phyloP scores from a whole-genome alignment of 2,113 vertebrate species.

The Catharus minimus region DNA sequence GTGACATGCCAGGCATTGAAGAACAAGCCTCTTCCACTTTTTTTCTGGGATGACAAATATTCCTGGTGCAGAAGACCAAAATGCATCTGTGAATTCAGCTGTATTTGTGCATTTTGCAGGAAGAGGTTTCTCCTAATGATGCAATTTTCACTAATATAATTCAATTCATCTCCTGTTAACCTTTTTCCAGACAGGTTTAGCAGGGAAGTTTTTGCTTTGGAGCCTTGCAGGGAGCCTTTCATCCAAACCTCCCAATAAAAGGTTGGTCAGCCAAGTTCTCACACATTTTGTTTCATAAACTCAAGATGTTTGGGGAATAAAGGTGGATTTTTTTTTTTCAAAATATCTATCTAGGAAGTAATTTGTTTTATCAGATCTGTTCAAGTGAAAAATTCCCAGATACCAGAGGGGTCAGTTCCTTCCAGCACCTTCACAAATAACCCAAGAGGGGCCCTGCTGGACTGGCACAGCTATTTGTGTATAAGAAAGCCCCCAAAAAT shows the following conservation, averaged over 20 bases:
- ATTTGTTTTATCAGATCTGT: not conserved
- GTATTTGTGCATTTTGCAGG: constrained; percentile 20
- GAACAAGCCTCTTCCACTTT: constrained; percentile 35
- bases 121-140: constrained; percentile 23
- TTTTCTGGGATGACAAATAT: constrained; percentile 37
- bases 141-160: constrained; percentile 19
- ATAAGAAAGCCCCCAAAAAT: not conserved
- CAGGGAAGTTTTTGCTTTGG: not conserved
- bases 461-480: not conserved
- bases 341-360: not conserved
- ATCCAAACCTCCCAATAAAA: not conserved
- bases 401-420: not conserved
- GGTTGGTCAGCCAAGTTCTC: not conserved
- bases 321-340: not conserved
- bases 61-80: constrained; percentile 18
- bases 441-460: not conserved
- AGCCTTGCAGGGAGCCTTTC: not conserved
- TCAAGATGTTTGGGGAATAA: not conserved
- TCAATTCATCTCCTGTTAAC: constrained; percentile 8
- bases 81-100: constrained; percentile 40
- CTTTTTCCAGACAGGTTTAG: not conserved
- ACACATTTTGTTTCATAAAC: not conserved
- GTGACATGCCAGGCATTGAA: constrained; percentile 36
- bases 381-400: not conserved
- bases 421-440: not conserved